A percentile compares a stretch with the other conserved stretches of the same genome.
phyloP scores from a whole-genome alignment of 2,797 vertebrate genomes.

The Sebastes taczanowskii region DNA sequence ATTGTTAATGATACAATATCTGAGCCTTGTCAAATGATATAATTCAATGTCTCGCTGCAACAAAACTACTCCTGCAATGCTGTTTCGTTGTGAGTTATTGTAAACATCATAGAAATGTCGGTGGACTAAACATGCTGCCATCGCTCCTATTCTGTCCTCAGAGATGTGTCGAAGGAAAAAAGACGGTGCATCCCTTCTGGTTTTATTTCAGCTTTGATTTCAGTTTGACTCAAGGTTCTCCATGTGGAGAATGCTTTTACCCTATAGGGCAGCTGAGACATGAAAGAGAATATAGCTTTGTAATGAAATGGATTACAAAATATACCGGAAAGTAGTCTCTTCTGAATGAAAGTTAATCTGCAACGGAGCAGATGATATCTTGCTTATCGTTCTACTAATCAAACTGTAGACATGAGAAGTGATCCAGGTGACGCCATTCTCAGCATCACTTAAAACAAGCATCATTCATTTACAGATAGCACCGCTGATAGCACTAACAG shows the following conservation, averaged over 20 bases:
- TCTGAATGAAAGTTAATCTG: constrained; percentile 62
- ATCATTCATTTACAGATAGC: constrained; percentile 24
- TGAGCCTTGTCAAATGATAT: constrained; percentile 19
- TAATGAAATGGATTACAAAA: constrained; percentile 60
- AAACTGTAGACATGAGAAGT: constrained; percentile 43
- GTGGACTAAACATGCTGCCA: background rate
- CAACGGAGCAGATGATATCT: constrained; percentile 54
- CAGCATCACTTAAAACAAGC: background rate
- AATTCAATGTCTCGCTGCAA: background rate
- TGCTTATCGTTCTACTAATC: constrained; percentile 59
- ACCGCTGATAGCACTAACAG: background rate
- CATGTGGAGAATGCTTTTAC: constrained; percentile 17
- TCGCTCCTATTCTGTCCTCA: background rate
- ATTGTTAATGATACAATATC: constrained; percentile 22
- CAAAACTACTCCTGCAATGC: background rate
- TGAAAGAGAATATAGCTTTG: constrained; percentile 55
- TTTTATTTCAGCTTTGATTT: constrained; percentile 42
- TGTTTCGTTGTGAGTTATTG: constrained; percentile 15
- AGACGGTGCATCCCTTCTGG: background rate
- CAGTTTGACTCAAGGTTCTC: constrained; percentile 3
- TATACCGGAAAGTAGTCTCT: constrained; percentile 26
- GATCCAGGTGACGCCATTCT: constrained; percentile 15
- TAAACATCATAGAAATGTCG: constrained; percentile 33
- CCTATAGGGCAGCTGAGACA: constrained; percentile 32
- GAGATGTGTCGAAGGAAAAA: background rate